phyloP scores from a whole-genome alignment of 2,888 invertebrate genomes.

The Chrysopilus asiliformis region DNA sequence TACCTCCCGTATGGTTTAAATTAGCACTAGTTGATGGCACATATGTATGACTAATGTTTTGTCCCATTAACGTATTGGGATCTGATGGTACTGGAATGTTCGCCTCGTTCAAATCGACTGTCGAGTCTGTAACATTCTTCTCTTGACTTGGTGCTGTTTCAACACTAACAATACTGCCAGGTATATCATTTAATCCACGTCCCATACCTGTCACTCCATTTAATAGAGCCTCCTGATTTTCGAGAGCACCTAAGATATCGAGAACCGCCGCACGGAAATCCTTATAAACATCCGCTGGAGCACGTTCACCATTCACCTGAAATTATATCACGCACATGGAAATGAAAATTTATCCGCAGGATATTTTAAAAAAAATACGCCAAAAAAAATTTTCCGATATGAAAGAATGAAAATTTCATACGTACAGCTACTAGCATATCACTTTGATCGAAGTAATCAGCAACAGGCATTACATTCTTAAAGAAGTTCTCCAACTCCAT shows the following conservation, averaged over 20 bases:
- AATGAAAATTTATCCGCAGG: no score
- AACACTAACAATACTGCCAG: conserved; percentile 48
- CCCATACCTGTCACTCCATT: conserved; percentile 49
- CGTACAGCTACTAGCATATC: conserved; percentile 58
- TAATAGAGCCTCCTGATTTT: conserved; percentile 46
- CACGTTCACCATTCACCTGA: conserved; percentile 77
- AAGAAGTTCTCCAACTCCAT: conserved; percentile 86
- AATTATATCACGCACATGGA: no score
- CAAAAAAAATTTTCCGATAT: no score
- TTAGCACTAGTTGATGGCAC: conserved; percentile 11
- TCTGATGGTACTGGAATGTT: conserved; percentile 10
- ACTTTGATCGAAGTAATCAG: conserved; percentile 80
- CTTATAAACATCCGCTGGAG: conserved; percentile 73
- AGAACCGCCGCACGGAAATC: conserved; percentile 71
- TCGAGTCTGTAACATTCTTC: conserved; percentile 30
- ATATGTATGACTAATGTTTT: conserved; percentile 6
- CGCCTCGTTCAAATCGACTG: conserved; percentile 17
- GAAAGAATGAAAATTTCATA: no score
- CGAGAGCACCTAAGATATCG: conserved; percentile 56
- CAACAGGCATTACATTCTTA: conserved; percentile 77
- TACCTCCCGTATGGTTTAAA: conserved; percentile 14
- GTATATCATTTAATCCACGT: conserved; percentile 42
- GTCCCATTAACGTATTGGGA: conserved; percentile 14
- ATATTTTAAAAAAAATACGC: no score
- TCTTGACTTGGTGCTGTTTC: conserved; percentile 43